Evolutionary conservation across 2,797 vertebrate species (phyloP), one percentile per base, ranked within the genome.

Genomic region (Moxostoma hubbsi): DNA sequence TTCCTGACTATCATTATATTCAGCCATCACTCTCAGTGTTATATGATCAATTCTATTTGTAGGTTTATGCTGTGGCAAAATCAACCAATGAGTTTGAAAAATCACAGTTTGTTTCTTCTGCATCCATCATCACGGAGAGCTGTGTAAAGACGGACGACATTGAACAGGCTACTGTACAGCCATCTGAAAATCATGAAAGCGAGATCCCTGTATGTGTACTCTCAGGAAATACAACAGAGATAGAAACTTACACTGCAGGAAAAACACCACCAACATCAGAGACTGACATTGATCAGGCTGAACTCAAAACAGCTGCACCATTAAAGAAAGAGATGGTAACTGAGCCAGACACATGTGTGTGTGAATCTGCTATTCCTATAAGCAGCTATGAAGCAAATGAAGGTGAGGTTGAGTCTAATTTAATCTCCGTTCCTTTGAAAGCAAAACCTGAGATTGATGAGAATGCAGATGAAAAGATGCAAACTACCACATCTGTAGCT

Each of bases 61-160:
- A 86, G 85, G 82, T 75, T 82, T 73, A 63, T 12, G 5, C 16
- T 81, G 63, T 59, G 9, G 53, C 10, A 50, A 16, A 45, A 2
- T 46, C 12, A 16, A 43, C 13, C 5, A 43, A 53, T 55, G 53
- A 57, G 4, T 46, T 50, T 63, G 16, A 83, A 12, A 63, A 66
- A 15, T 43, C 68, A 16, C 67, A 82, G 74, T 58, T 61, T 43
- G 46, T 65, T 58, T 57, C 43, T 8, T 46, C 63, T 74, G 11
- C 77, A 9, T 64, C 67, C 9, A 10, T 70, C 45, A 62, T 53
- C 16, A 53, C 12, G 5, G 72, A 79, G 10, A 55, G 49, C 24
- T 7, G 64, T 5, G 4, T 65, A 53, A 73, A n/a, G 12, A 66
- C 13, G 8, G 18, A 68, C 15, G 54, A 73, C n/a, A 57, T 12